phyloP scores from a whole-genome alignment of 2,888 invertebrate species.

The Agrypnus murinus region DNA sequence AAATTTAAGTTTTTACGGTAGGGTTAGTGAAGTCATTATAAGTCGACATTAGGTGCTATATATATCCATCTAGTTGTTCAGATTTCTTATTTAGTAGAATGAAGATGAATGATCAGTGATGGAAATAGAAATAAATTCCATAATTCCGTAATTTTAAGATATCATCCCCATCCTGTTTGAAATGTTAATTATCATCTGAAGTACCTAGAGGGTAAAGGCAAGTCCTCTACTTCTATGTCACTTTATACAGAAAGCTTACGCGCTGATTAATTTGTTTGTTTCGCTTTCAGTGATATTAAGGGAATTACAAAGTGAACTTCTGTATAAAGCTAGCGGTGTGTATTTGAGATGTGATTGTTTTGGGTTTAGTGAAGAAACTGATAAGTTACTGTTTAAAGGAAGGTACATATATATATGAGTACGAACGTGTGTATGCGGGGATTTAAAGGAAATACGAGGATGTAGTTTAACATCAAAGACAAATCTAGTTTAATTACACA shows the following conservation, averaged over 20 bases:
- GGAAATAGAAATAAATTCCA: background rate
- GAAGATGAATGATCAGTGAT: too few species aligned
- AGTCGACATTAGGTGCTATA: too few species aligned
- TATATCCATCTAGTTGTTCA: too few species aligned
- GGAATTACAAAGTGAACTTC: slow-evolving; percentile 21
- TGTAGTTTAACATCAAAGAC: slow-evolving; percentile 25
- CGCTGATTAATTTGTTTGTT: slow-evolving; percentile 30
- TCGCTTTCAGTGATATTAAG: slow-evolving; percentile 19
- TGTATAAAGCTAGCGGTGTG: slow-evolving; percentile 16
- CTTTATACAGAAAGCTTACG: slow-evolving; percentile 11
- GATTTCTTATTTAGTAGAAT: too few species aligned
- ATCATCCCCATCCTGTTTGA: background rate
- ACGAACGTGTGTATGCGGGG: background rate
- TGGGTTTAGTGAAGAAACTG: slow-evolving; percentile 2
- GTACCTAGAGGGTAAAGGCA: slow-evolving; percentile 11
- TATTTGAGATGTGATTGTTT: slow-evolving; percentile 22
- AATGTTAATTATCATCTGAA: slow-evolving; percentile 20
- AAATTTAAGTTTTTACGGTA: too few species aligned
- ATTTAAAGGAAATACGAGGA: background rate
- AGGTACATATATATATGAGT: slow-evolving; percentile 1
- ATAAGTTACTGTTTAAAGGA: slow-evolving; percentile 1
- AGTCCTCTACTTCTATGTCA: slow-evolving; percentile 14
- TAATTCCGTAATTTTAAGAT: background rate
- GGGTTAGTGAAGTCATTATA: too few species aligned
- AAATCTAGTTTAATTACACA: slow-evolving; percentile 20